Percentiles rank a stretch among this genome's conserved stretches.
Evolutionary conservation across 1,140 invertebrate genomes (phyloP).

Genomic region (Stenopsyche tienmushanensis): DNA sequence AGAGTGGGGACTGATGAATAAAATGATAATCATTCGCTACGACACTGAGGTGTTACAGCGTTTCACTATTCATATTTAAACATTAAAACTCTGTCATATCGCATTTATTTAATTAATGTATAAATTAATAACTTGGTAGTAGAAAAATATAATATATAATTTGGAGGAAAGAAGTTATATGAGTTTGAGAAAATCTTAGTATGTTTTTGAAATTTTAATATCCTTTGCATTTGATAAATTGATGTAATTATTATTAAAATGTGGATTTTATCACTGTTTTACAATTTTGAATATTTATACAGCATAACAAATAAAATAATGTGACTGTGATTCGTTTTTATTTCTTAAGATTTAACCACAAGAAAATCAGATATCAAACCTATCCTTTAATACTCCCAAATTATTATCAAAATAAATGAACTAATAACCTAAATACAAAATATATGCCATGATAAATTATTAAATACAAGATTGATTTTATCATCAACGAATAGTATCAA

Average conservation of each 20-base stretch:
- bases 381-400: no score
- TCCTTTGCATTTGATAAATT: slow-evolving; percentile 38
- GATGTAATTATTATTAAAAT: slow-evolving; percentile 40
- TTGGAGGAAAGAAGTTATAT: no score
- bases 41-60: no score
- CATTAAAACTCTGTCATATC: slow-evolving; percentile 19
- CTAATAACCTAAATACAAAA: no score
- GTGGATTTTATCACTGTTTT: slow-evolving; percentile 61
- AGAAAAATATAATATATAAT: no score
- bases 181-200: slow-evolving; percentile 23
- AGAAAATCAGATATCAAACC: no score
- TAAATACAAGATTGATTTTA: no score
- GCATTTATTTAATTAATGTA: slow-evolving; percentile 1
- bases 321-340: slow-evolving; percentile 38
- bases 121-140: not conserved
- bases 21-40: not conserved
- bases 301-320: slow-evolving; percentile 57
- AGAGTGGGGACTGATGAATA: not conserved
- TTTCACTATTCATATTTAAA: slow-evolving; percentile 2
- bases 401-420: no score
- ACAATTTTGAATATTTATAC: slow-evolving; percentile 61
- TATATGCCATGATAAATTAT: no score
- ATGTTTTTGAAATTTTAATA: slow-evolving; percentile 35
- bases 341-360: no score
- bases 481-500: no score